These are phyloP conservation scores for Miniopterus natalensis DNA, from an alignment of 2,113 vertebrate species.

Conservation along the genomic window DNA sequence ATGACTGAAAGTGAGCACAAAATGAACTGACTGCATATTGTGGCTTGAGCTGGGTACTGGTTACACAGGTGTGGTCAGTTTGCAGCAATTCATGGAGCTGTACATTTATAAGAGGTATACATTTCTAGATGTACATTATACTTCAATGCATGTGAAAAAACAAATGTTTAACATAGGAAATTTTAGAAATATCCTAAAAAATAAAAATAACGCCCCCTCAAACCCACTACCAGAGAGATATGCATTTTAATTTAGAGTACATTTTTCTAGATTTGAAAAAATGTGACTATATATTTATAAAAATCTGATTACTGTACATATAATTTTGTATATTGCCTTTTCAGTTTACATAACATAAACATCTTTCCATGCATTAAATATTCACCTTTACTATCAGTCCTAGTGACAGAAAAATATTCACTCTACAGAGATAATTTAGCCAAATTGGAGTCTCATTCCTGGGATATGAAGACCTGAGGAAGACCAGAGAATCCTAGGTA, in stretches of 20 bases:
- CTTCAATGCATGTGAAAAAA: not conserved
- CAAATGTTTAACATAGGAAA: not conserved
- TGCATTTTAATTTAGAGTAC: not conserved
- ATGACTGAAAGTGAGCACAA: not conserved
- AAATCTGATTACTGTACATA: not conserved
- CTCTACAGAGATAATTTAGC: not conserved
- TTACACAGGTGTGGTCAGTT: not conserved
- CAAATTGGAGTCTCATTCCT: not conserved
- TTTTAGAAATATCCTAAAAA: not conserved
- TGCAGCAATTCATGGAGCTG: not conserved
- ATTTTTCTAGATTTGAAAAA: not conserved
- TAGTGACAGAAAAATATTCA: slow-evolving; percentile 33
- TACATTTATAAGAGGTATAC: not conserved
- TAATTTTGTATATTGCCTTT: not conserved
- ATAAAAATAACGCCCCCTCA: not conserved
- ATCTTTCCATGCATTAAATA: slow-evolving; percentile 15
- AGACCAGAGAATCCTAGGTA: not conserved
- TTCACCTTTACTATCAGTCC: not conserved
- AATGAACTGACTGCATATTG: not conserved
- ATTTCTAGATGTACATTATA: not conserved
- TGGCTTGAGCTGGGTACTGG: not conserved
- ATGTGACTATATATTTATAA: not conserved
- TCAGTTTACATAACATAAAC: not conserved
- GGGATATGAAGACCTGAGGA: not conserved
- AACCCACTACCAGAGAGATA: not conserved